Evolutionary conservation across 2,797 vertebrate genomes (phyloP), one percentile per base, ranked within the genome.

Genomic region (Platyrinchus mystaceus): DNA sequence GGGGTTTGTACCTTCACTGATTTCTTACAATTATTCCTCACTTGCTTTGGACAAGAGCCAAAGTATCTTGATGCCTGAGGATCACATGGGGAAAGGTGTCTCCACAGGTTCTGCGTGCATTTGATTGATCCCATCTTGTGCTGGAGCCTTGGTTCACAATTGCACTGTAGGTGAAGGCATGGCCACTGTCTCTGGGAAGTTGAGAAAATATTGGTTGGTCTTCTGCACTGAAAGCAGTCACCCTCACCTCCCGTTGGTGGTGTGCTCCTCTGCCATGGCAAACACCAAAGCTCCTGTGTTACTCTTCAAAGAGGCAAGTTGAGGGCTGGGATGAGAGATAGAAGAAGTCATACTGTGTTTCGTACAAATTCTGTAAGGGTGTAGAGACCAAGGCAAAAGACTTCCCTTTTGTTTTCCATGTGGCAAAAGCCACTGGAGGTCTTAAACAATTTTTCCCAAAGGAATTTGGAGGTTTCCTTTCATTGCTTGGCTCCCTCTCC

Each of bases 1-100:
- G 26, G 39, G 34, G 12, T 77, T 93, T 96, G 64, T 93, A 89
- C 89, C 73, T 94, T 76, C 60, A 49, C 2, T 50, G 59, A 64
- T 80, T 95, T 95, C 92, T 85, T 81, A 85, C 15, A 66, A 4
- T 81, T 77, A 56, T 75, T 94, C 91, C 71, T 96, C 80, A 26
- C 78, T 90, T 95, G 70, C 81, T 94, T 78, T 93, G 96, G 91
- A 83, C 60, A 67, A 37, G 86, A 79, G 80, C 83, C 68, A 68
- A 90, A 94, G 81, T 87, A 59, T 82, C 69, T 75, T 49, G 41
- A 34, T 93, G 87, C 84, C 84, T 74, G 85, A 84, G 79, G 37
- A 88, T 39, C 28, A 43, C 49, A 3, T 46, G 34, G 43, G 89
- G 41, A 91, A 41, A 34, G 77, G 44, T 66, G 23, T 82, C 70